Evolutionary conservation across 2,888 invertebrate genomes (phyloP).

Genomic region (Drosophila paramelanica): DNA sequence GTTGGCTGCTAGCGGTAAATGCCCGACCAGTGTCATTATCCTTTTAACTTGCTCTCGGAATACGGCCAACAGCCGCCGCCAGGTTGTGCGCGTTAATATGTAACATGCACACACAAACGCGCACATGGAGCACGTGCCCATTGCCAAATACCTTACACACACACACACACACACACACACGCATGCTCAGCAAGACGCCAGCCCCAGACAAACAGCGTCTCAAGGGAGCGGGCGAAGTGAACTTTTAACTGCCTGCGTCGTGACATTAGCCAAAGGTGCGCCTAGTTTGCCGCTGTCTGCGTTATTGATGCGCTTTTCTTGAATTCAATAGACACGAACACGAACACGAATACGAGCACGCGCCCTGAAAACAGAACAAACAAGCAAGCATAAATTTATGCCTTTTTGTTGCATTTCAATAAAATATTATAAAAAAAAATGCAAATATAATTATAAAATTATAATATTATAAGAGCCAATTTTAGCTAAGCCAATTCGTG

Average conservation of each 20-base stretch:
- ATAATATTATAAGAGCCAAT: no score
- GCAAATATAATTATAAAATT: no score
- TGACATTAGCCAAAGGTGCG: slow-evolving; percentile 75
- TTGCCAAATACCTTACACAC: slow-evolving; percentile 54
- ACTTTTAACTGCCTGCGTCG: slow-evolving; percentile 71
- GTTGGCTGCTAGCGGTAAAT: slow-evolving; percentile 69
- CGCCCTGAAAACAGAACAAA: background rate
- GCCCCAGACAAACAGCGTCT: slow-evolving; percentile 28
- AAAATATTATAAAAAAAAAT: background rate
- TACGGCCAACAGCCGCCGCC: slow-evolving; percentile 51
- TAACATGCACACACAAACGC: slow-evolving; percentile 31
- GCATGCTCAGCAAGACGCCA: slow-evolving; percentile 29
- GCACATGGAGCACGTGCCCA: slow-evolving; percentile 37
- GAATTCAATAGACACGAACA: background rate
- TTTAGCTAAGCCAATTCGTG: slow-evolving; percentile 7
- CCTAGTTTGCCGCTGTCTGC: slow-evolving; percentile 50
- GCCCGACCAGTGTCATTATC: slow-evolving; percentile 75
- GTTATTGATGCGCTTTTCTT: slow-evolving; percentile 34
- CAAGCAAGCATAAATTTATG: background rate
- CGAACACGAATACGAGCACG: slow-evolving; percentile 2
- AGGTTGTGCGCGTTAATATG: slow-evolving; percentile 65
- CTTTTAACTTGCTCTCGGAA: slow-evolving; percentile 73
- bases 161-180: slow-evolving; percentile 9
- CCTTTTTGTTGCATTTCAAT: background rate
- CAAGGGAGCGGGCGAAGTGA: slow-evolving; percentile 48